These are phyloP conservation scores for Lepetodrilus schrolli DNA, from an alignment of 2,888 invertebrate genomes.

Conservation along the genomic window DNA sequence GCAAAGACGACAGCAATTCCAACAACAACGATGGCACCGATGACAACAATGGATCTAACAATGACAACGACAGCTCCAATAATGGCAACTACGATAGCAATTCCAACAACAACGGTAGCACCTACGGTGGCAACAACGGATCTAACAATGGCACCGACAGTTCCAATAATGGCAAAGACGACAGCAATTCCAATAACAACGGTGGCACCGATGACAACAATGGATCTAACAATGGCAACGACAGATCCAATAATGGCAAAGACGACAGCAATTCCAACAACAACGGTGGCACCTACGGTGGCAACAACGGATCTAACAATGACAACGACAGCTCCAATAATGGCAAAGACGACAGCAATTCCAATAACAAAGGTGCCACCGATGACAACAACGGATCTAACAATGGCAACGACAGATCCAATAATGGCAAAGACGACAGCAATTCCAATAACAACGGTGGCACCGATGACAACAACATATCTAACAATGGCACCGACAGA, in stretches of 20 bases:
- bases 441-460: neutral
- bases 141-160: neutral
- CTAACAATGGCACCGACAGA: neutral
- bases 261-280: neutral
- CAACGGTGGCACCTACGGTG: neutral
- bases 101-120: neutral
- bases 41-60: neutral
- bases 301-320: neutral
- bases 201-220: neutral
- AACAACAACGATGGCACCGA: neutral
- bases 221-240: neutral
- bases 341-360: neutral
- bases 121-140: neutral
- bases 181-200: neutral
- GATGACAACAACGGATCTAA: neutral
- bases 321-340: neutral
- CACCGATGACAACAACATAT: neutral
- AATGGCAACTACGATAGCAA: neutral
- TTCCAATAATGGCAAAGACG: neutral
- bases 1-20: no score
- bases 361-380: neutral
- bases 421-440: neutral
- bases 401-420: neutral
- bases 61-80: no score
- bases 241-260: neutral